Evolutionary conservation across 2,888 invertebrate genomes (phyloP), one percentile per base, ranked within the genome.

Genomic region (Agrochola macilenta): DNA sequence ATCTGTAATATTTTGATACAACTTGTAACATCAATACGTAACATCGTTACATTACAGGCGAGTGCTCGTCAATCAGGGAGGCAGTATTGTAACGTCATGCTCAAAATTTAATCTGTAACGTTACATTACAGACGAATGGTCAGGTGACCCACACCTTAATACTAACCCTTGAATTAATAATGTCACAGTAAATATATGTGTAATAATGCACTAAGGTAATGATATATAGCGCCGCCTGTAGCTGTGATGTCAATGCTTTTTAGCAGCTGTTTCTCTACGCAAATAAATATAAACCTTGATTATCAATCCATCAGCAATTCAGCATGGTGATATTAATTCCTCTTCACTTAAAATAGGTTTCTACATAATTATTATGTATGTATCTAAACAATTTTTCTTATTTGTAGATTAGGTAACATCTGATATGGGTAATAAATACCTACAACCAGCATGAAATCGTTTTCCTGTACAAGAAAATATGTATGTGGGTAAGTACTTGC

Each of bases 381-480:
- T 14, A 12, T n/a, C n/a, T 11, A 57, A 26, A 54, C 12, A 57
- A 14, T 58, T 58, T 14, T 26, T 58, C 39, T 43, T 12, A 46
- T 61, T 52, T 39, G 4, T 20, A 14, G 14, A 43, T 35, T 20
- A 7, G 2, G 23, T 26, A 57, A 76, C 17, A 39, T 65, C 57
- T 46, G 76, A 49, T 66, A 58, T n/a, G 49, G 14, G 5, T 26
- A 39, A 11, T 39, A 39, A 35, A 39, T 39, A 39, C 39, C 39
- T 9, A 30, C 35, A 39, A 60, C 49, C 63, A 43, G 71, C 23
- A 65, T 57, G 23, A 12, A 58, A 26, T 26, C 23, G n/a, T 79
- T 73, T 78, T 58, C 58, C 80, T 79, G 43, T 60, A 5, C 65
- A 14, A 57, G 49, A 26, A 49, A 35, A 72, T 65, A 73, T 54